These are phyloP conservation scores for Glaucopsyche alexis DNA, from an alignment of 2,888 invertebrate genomes.

Conservation along the genomic window DNA sequence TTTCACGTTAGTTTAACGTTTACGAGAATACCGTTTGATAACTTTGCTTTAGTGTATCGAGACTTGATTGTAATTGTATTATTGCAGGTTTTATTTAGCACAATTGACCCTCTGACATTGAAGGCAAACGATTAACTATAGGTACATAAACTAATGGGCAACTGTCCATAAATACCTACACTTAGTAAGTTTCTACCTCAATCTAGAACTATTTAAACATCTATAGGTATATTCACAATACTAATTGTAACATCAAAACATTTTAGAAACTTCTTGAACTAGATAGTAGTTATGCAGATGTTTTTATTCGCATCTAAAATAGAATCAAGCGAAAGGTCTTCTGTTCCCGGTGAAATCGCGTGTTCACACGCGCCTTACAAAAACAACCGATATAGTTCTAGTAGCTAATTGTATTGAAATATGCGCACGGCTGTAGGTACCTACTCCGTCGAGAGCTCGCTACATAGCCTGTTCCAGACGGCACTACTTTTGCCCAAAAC, in stretches of 20 bases:
- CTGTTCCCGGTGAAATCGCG: conserved; percentile 73
- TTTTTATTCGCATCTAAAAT: conserved; percentile 61
- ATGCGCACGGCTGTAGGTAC: conserved; percentile 14
- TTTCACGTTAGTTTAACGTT: no score
- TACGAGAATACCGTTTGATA: no score
- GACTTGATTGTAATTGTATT: no score
- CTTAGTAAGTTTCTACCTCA: neutral
- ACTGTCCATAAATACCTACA: no score
- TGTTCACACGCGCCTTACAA: conserved; percentile 67
- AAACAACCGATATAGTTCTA: conserved; percentile 57
- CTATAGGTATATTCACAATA: neutral
- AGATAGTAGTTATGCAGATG: conserved; percentile 20
- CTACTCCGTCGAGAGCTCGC: neutral
- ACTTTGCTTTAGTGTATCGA: no score
- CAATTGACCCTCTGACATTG: no score
- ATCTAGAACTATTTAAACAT: neutral
- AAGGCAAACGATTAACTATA: no score
- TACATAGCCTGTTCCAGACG: no score
- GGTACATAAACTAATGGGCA: no score
- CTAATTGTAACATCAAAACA: neutral
- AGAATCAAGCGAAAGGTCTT: conserved; percentile 75
- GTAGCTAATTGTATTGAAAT: conserved; percentile 66
- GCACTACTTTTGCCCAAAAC: no score
- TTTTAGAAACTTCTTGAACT: conserved; percentile 15
- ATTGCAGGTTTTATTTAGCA: no score